These are phyloP conservation scores for Drosophila pachea DNA, from an alignment of 1,140 invertebrate genomes.

Conservation along the genomic window DNA sequence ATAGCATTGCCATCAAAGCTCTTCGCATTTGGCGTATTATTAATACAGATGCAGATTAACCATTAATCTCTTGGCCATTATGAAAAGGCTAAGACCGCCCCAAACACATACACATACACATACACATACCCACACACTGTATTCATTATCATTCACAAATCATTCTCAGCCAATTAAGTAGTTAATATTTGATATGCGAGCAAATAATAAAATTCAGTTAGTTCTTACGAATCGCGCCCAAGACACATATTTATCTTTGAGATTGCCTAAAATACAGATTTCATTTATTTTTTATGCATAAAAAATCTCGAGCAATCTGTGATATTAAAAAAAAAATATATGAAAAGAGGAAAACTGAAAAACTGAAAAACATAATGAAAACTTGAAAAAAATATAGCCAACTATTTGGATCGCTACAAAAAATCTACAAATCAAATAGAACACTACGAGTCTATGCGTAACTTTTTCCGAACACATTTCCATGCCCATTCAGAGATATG, in stretches of 20 bases:
- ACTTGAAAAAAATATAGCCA: conserved; percentile 44
- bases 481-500: conserved; percentile 32
- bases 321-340: conserved; percentile 73
- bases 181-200: conserved; percentile 42
- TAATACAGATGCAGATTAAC: conserved; percentile 14
- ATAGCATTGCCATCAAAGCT: conserved; percentile 3
- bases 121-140: not conserved
- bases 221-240: conserved; percentile 12
- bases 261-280: conserved; percentile 63
- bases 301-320: conserved; percentile 78
- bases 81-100: conserved; percentile 8
- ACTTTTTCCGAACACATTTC: conserved; percentile 21
- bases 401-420: conserved; percentile 28
- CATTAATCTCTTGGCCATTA: conserved; percentile 28
- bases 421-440: conserved; percentile 30
- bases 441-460: conserved; percentile 23
- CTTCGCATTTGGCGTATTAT: conserved; percentile 1
- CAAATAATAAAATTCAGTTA: conserved; percentile 16
- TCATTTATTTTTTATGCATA: conserved; percentile 60
- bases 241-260: conserved; percentile 49
- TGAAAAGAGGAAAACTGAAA: conserved; percentile 35
- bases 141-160: conserved; percentile 37
- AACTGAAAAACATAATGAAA: conserved; percentile 44
- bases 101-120: not conserved
- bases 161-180: conserved; percentile 44